Evolutionary conservation across 2,797 vertebrate species (phyloP).

Genomic region (Urophycis tenuis): DNA sequence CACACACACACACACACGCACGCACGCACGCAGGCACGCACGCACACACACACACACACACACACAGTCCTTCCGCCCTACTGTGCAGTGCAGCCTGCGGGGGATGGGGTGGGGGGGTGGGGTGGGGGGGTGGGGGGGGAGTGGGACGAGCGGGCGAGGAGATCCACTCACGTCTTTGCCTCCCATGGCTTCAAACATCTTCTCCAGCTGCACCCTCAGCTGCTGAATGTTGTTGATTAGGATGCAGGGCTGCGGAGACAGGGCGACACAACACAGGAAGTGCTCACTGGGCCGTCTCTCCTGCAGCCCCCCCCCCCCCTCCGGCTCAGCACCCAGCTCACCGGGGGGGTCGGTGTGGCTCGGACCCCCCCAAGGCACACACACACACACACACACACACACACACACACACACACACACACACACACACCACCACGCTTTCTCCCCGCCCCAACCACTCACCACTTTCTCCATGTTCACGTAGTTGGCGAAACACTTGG

Average conservation of each 20-base stretch:
- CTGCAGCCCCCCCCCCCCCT: background rate
- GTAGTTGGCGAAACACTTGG: slow-evolving; percentile 90
- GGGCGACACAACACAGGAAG: slow-evolving; percentile 16
- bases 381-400: too few relatives aligned
- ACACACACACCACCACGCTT: too few relatives aligned
- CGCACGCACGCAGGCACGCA: too few relatives aligned
- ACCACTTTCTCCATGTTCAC: slow-evolving; percentile 96
- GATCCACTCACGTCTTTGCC: slow-evolving; percentile 83
- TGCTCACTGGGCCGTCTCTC: background rate
- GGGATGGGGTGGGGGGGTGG: background rate
- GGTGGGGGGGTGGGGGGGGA: background rate
- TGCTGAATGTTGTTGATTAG: slow-evolving; percentile 99
- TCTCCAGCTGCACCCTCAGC: slow-evolving; percentile 93
- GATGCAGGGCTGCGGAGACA: slow-evolving; percentile 81
- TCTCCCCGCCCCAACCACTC: slow-evolving; percentile 38
- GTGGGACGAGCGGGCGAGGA: background rate
- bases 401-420: too few relatives aligned
- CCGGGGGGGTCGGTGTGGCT: background rate
- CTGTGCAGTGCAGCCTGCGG: background rate
- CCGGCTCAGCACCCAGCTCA: background rate
- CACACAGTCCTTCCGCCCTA: background rate
- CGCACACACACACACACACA: background rate
- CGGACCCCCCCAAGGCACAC: too few relatives aligned
- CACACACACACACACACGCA: background rate
- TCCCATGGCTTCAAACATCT: slow-evolving; percentile 99